phyloP scores from a whole-genome alignment of 92 coral and sea anemone genomes.

The Diadumene lineata region DNA sequence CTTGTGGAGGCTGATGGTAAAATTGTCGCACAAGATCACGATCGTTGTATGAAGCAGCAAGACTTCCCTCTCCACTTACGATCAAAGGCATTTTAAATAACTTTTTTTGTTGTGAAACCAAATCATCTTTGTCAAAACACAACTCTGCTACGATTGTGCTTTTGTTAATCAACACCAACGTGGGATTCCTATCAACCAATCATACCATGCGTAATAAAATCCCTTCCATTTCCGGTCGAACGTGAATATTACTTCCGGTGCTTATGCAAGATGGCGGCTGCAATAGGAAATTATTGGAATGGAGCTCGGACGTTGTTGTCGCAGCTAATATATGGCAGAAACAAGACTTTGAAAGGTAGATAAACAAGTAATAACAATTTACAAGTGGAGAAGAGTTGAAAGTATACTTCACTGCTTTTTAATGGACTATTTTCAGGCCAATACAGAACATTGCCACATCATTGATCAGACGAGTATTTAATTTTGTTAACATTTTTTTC shows the following conservation, averaged over 20 bases:
- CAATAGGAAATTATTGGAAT: slow-evolving; percentile 32
- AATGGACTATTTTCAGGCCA: background rate
- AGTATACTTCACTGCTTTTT: background rate
- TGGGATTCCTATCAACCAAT: slow-evolving; percentile 16
- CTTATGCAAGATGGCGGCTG: slow-evolving; percentile 35
- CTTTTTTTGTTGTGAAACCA: background rate
- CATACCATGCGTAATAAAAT: slow-evolving; percentile 9
- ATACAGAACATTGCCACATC: background rate
- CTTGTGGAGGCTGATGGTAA: slow-evolving; percentile 27
- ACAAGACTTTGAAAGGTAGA: slow-evolving; percentile 46
- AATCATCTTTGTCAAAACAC: background rate
- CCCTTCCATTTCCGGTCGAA: background rate
- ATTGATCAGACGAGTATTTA: too few species aligned
- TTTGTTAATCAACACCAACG: slow-evolving; percentile 12
- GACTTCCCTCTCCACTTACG: slow-evolving; percentile 46
- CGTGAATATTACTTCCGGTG: slow-evolving; percentile 19
- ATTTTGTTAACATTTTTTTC: background rate
- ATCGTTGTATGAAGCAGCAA: slow-evolving; percentile 38
- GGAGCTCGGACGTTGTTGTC: slow-evolving; percentile 48
- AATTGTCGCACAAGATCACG: slow-evolving; percentile 30
- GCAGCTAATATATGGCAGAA: slow-evolving; percentile 37
- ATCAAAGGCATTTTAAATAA: slow-evolving; percentile 56
- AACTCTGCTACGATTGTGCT: background rate
- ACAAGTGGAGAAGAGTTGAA: background rate
- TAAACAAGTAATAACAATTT: background rate